phyloP scores from a whole-genome alignment of 2,888 invertebrate species.

The Acleris sparsana region DNA sequence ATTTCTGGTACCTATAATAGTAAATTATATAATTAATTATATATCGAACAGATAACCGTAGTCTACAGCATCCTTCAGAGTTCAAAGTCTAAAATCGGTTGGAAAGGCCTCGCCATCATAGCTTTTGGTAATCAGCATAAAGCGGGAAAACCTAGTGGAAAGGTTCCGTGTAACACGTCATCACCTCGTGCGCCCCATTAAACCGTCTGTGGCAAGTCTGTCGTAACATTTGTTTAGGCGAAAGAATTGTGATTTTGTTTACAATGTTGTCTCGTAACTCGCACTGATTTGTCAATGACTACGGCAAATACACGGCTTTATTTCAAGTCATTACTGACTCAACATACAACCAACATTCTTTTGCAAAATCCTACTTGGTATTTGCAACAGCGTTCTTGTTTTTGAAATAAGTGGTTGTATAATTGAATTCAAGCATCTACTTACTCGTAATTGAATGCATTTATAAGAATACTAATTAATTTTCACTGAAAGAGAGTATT shows the following conservation, averaged over 20 bases:
- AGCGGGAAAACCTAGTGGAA: constrained; percentile 41
- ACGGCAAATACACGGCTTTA: constrained; percentile 44
- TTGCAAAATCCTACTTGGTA: neutral
- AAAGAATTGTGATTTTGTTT: constrained; percentile 45
- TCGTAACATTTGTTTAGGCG: constrained; percentile 52
- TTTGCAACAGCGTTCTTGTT: neutral
- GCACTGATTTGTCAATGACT: constrained; percentile 48
- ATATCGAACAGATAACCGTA: too few species aligned
- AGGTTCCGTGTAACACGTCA: constrained; percentile 41
- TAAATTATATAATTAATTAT: too few species aligned
- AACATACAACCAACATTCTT: neutral
- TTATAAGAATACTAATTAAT: too few species aligned
- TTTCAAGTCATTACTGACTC: constrained; percentile 20
- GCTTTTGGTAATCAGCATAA: constrained; percentile 1
- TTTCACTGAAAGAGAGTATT: too few species aligned
- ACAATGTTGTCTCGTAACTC: constrained; percentile 42
- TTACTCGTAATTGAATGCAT: too few species aligned
- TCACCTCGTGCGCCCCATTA: constrained; percentile 39
- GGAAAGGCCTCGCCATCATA: too few species aligned
- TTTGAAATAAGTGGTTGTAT: neutral
- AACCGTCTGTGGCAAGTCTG: constrained; percentile 44
- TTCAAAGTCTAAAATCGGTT: too few species aligned
- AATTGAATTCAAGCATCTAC: neutral
- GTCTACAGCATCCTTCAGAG: too few species aligned
- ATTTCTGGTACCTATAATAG: too few species aligned